Conservation (phyloP, 1,140 invertebrate species). For the Halesus radiatus region DNA sequence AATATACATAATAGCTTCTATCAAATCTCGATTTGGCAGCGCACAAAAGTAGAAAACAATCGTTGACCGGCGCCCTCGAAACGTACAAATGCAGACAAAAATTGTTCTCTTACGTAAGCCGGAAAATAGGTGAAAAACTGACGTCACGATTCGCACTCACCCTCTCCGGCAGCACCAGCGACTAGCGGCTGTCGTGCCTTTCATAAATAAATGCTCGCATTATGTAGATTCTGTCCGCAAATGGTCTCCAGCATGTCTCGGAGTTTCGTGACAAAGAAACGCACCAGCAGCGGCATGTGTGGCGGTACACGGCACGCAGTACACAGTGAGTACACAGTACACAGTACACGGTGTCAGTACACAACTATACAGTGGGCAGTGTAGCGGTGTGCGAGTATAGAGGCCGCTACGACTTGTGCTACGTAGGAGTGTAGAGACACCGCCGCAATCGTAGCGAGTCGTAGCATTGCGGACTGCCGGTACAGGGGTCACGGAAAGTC, state of each 20-base stretch:
- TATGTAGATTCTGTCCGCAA: slow-evolving; percentile 6
- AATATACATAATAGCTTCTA: too few species aligned
- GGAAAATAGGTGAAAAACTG: not conserved
- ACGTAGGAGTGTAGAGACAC: not conserved
- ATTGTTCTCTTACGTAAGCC: slow-evolving; percentile 4
- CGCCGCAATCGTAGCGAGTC: not conserved
- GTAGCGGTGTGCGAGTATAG: too few species aligned
- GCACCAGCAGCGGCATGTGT: too few species aligned
- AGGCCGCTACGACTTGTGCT: not conserved
- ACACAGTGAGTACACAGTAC: too few species aligned
- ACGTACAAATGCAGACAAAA: not conserved
- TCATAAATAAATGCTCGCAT: slow-evolving; percentile 5
- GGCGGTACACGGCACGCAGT: too few species aligned
- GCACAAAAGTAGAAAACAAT: not conserved
- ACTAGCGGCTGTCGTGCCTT: not conserved
- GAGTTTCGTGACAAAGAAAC: slow-evolving; percentile 1
- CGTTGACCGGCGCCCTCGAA: not conserved
- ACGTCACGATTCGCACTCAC: not conserved
- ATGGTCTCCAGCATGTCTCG: not conserved
- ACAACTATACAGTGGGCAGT: too few species aligned
- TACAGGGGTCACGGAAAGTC: not conserved
- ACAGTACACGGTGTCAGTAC: too few species aligned
- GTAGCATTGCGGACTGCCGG: slow-evolving; percentile 2
- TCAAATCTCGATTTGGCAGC: too few species aligned
- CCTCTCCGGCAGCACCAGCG: not conserved